These are phyloP conservation scores for Chloroceryle amazona DNA, from an alignment of 2,797 vertebrate genomes.

Conservation along the genomic window DNA sequence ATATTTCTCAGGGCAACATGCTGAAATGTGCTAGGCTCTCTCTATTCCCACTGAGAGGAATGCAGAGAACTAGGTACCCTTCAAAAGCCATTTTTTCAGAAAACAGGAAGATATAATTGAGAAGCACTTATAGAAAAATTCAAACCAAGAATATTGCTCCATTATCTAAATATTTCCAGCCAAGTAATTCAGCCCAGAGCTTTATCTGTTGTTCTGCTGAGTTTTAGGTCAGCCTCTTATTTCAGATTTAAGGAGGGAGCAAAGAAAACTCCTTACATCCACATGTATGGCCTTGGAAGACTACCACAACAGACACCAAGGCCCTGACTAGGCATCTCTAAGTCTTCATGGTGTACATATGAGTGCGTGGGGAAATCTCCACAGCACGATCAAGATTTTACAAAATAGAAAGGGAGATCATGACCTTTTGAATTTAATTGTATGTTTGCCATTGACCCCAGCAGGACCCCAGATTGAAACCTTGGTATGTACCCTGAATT, in stretches of 20 bases:
- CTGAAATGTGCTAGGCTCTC: neutral
- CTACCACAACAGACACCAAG: neutral
- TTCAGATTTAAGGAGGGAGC: neutral
- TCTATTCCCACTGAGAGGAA: neutral
- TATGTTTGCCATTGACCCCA: neutral
- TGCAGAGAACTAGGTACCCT: neutral
- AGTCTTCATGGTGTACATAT: neutral
- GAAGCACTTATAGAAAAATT: neutral
- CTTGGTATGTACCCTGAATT: neutral
- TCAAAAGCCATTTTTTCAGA: neutral
- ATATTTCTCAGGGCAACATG: neutral
- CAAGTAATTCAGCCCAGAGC: neutral
- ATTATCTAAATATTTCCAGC: neutral
- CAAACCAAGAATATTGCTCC: neutral
- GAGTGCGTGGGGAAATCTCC: neutral
- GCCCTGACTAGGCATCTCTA: neutral
- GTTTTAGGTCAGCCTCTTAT: neutral
- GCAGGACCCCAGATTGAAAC: neutral
- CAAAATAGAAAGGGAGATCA: neutral
- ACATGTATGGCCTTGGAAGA: neutral
- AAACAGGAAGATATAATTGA: neutral
- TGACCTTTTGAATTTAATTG: neutral
- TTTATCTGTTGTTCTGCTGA: constrained; percentile 22
- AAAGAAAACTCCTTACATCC: neutral
- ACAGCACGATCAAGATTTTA: neutral